Base-by-base conservation (phyloP, 2,888 invertebrate genomes). In the Meloe dianella region DNA sequence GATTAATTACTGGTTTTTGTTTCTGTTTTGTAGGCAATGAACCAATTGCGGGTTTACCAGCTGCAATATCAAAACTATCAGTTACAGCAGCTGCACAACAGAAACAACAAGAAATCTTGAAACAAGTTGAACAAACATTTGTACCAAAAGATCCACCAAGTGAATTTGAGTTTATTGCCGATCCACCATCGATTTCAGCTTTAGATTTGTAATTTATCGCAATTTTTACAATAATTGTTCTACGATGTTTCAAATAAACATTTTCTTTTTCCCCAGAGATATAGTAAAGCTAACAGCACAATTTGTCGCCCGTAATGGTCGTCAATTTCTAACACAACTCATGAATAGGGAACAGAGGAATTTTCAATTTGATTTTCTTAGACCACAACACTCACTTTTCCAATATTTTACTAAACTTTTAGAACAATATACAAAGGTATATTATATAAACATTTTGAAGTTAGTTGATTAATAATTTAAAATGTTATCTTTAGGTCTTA, bases 331-430 rank as follows among this genome's bases (percentile, higher is more conserved):
- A 20, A 98, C 98, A 0, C 97, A 97, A 80, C 85, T 99, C 17
- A 99, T 99, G 98, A 98, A 97, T 81, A 90, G 97, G 22, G 99
- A 99, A 80, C 97, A 97, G 80, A 87, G 98, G 3, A 99, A 99
- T 82, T 98, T 95, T 78, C 98, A 98, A 83, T 99, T 99, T 86
- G 99, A 99, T 84, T 99, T 99, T 82, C 87, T 99, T 4, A 89
- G 98, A 2, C 99, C 99, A 0, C 98, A 99, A 79, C 99, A 99
- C 85, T 97, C 97, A 0, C 88, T 98, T 12, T 99, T 99, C 83
- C 96, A 95, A 79, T 99, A 99, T 84, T 99, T 99, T 81, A 98
- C 98, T 0, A 95, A 98, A 78, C 87, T 99, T 0, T 87, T 99
- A 58, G 98, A 99, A 80, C 99, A 99, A 83, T 99, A 99, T 79